phyloP scores from a whole-genome alignment of 2,113 vertebrate genomes.

The Lichenostomus cassidix region DNA sequence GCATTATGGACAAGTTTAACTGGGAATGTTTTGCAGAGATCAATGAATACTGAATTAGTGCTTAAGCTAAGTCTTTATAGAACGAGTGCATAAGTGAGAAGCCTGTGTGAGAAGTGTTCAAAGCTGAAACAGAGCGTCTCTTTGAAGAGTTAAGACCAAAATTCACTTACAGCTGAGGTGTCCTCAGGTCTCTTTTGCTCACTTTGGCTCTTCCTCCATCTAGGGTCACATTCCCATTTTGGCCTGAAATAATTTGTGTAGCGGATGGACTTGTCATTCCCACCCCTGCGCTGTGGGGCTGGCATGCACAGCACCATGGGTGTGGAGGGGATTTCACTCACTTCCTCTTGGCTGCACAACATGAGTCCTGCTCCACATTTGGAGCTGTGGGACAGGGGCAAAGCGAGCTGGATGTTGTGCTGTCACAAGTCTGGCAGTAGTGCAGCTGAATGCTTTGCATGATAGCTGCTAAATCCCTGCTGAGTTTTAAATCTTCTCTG shows the following conservation, averaged over 20 bases:
- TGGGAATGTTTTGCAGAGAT: not conserved
- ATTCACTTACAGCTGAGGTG: not conserved
- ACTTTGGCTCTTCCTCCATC: not conserved
- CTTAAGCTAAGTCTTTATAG: not conserved
- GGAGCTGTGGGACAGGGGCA: not conserved
- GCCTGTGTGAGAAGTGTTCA: not conserved
- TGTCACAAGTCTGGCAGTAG: slow-evolving; percentile 1
- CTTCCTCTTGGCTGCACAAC: not conserved
- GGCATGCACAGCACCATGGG: fast-evolving
- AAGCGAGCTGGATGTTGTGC: not conserved
- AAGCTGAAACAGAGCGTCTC: not conserved
- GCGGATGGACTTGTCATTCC: not conserved
- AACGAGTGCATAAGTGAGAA: not conserved
- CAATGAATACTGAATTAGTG: not conserved
- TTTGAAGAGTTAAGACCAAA: not conserved
- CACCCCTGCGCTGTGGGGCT: not conserved
- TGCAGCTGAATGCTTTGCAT: not conserved
- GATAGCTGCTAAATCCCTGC: not conserved
- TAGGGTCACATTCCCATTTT: not conserved
- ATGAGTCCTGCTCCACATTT: not conserved
- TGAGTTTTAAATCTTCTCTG: not conserved
- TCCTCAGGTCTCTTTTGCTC: not conserved
- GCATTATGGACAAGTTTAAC: not conserved
- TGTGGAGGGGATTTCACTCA: not conserved
- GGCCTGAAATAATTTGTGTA: not conserved